Conservation (phyloP, 2,888 invertebrate species). For the Netelia virgata region DNA sequence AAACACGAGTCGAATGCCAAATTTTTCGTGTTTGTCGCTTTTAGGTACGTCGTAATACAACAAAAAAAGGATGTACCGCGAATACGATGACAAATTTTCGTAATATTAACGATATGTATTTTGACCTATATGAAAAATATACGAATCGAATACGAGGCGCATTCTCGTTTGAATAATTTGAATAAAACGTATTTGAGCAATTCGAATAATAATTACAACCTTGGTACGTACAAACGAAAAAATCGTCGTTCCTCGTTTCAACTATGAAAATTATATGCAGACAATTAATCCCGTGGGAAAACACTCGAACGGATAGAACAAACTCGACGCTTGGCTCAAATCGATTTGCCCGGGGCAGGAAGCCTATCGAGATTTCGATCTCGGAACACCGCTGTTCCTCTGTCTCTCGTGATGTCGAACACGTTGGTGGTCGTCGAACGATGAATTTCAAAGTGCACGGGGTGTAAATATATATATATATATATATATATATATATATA, state of each 20-base stretch:
- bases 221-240: neutral
- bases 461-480: constrained; percentile 20
- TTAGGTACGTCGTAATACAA: neutral
- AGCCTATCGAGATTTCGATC: constrained; percentile 61
- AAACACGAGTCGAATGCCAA: constrained; percentile 22
- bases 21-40: neutral
- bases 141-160: neutral
- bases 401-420: constrained; percentile 41
- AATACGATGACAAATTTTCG: too few species aligned
- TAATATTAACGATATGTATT: neutral
- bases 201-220: neutral
- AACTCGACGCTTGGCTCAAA: constrained; percentile 16
- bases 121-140: neutral
- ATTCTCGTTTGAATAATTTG: too few species aligned
- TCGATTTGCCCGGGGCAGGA: constrained; percentile 56
- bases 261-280: neutral
- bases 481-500: constrained; percentile 37
- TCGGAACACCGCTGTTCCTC: constrained; percentile 20
- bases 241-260: neutral
- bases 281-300: constrained; percentile 38
- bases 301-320: constrained; percentile 20
- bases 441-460: constrained; percentile 48
- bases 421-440: constrained; percentile 30
- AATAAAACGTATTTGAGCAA: too few species aligned
- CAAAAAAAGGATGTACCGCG: too few species aligned